These are phyloP conservation scores for Himalopsyche phryganea DNA, from an alignment of 1,140 invertebrate species.

Conservation along the genomic window DNA sequence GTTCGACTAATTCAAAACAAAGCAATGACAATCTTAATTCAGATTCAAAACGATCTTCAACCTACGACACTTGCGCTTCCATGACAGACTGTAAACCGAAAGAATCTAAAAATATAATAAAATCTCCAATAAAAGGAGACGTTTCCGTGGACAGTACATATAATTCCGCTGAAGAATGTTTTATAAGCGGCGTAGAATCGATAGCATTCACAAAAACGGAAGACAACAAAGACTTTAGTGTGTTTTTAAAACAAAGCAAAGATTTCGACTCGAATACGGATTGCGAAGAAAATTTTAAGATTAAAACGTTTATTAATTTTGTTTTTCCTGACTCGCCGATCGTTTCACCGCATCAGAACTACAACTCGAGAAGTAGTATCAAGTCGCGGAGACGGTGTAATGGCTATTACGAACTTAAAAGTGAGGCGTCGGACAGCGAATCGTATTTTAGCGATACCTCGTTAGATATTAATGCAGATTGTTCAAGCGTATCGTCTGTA, in stretches of 20 bases:
- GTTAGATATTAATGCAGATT: slow-evolving; percentile 9
- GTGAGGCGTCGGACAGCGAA: too few relatives aligned
- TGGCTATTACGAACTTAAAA: too few relatives aligned
- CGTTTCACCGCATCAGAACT: slow-evolving; percentile 45
- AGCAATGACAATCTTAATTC: too few relatives aligned
- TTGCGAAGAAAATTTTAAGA: not conserved
- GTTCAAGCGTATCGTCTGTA: slow-evolving; percentile 6
- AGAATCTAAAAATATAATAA: too few relatives aligned
- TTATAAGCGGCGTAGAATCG: slow-evolving; percentile 43
- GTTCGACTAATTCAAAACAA: too few relatives aligned
- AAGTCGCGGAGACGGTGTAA: slow-evolving; percentile 11
- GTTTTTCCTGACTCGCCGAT: slow-evolving; percentile 41
- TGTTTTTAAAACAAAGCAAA: slow-evolving; percentile 14
- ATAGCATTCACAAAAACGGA: slow-evolving; percentile 40
- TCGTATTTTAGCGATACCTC: slow-evolving; percentile 3
- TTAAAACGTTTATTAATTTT: slow-evolving; percentile 16
- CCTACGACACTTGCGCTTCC: too few relatives aligned
- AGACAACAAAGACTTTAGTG: slow-evolving; percentile 25
- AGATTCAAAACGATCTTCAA: too few relatives aligned
- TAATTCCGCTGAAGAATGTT: slow-evolving; percentile 29
- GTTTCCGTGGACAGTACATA: too few relatives aligned
- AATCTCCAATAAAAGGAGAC: too few relatives aligned
- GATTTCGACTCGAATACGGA: not conserved
- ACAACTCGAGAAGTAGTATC: slow-evolving; percentile 42
- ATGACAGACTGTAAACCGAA: too few relatives aligned